These are phyloP conservation scores for Liolophura sinensis DNA, from an alignment of 1,140 invertebrate genomes.

Conservation along the genomic window DNA sequence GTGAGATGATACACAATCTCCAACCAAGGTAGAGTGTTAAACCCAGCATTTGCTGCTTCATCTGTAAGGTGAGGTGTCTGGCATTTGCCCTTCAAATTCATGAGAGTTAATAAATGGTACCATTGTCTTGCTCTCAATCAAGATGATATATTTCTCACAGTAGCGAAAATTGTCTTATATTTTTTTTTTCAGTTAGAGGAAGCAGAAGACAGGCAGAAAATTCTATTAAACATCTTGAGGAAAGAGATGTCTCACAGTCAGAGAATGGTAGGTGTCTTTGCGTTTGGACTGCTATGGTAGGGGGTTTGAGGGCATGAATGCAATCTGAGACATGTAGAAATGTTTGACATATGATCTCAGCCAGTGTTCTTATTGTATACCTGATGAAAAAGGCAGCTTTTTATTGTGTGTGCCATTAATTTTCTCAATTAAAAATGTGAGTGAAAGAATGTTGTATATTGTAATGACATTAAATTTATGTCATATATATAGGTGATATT, in stretches of 20 bases:
- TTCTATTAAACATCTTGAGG: conserved; percentile 52
- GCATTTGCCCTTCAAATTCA: too few species aligned
- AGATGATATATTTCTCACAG: background rate
- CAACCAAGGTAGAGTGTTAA: background rate
- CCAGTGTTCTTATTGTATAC: too few species aligned
- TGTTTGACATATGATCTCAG: too few species aligned
- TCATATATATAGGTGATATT: background rate
- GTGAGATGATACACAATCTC: conserved; percentile 1
- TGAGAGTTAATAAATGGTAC: too few species aligned
- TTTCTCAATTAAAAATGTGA: background rate
- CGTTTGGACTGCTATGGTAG: background rate
- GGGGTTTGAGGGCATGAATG: background rate
- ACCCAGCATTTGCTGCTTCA: background rate
- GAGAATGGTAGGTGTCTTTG: conserved; percentile 38
- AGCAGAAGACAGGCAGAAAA: conserved; percentile 50
- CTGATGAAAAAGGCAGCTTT: too few species aligned
- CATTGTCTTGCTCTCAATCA: background rate
- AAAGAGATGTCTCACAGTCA: conserved; percentile 52
- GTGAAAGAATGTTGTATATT: background rate
- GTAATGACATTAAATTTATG: background rate
- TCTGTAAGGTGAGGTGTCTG: too few species aligned
- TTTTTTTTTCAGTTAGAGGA: conserved; percentile 48
- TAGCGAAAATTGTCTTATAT: conserved; percentile 5
- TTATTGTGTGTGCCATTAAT: too few species aligned
- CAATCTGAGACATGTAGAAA: too few species aligned